Percentiles rank a stretch among this genome's conserved stretches.
phyloP scores from a whole-genome alignment of 1,140 invertebrate genomes.

The Solen grandis region DNA sequence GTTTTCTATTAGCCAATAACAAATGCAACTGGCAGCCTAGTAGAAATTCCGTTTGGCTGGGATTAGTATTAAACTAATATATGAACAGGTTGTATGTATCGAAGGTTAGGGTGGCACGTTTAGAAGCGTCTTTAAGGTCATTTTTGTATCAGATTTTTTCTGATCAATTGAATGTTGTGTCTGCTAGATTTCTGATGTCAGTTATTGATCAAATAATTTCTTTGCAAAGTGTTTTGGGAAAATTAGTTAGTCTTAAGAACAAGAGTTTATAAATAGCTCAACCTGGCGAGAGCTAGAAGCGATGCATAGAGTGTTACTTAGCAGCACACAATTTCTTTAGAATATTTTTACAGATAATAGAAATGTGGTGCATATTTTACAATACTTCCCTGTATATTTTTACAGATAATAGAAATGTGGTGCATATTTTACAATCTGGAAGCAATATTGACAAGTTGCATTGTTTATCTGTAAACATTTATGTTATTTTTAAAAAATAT shows the following conservation, averaged over 20 bases:
- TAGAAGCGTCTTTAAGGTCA: no score
- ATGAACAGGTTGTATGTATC: conserved; percentile 9
- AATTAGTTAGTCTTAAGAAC: background rate
- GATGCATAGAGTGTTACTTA: conserved; percentile 33
- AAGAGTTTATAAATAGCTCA: conserved; percentile 2
- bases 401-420: conserved; percentile 27
- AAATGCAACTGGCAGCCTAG: conserved; percentile 44
- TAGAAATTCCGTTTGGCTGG: conserved; percentile 14
- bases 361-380: background rate
- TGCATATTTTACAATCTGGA: conserved; percentile 19
- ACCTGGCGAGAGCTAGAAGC: conserved; percentile 39
- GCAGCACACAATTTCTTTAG: no score
- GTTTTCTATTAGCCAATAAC: conserved; percentile 44
- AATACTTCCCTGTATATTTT: conserved; percentile 36
- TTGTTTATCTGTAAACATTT: background rate
- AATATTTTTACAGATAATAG: no score
- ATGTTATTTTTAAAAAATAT: no score
- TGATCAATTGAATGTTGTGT: no score
- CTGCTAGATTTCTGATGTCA: conserved; percentile 22
- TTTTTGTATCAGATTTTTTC: background rate
- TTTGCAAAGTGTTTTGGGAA: no score
- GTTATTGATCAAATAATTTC: conserved; percentile 53
- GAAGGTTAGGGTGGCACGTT: background rate
- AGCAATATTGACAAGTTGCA: no score
- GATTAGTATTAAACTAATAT: conserved; percentile 31